Conservation (phyloP, 37 sponge, comb jelly and placozoan genomes). For the Oscarella lobularis region DNA sequence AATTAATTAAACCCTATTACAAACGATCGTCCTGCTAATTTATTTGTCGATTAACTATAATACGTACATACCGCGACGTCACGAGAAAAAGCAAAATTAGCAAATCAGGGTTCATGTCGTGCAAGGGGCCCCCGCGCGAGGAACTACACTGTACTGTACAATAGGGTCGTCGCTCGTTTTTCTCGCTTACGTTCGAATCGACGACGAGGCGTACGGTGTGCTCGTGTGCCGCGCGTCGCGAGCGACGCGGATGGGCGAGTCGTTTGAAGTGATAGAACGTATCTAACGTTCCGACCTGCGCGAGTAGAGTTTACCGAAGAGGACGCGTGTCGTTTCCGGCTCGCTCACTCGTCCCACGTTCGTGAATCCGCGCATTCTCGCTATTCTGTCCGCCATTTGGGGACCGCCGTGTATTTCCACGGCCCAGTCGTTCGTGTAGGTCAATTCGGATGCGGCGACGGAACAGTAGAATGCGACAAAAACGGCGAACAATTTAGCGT, state of each 20-base stretch:
- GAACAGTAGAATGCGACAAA: background rate
- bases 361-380: background rate
- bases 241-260: background rate
- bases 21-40: too few species aligned
- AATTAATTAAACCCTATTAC: background rate
- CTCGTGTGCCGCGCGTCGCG: background rate
- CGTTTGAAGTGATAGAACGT: background rate
- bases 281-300: background rate
- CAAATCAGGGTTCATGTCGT: too few species aligned
- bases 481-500: background rate
- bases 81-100: too few species aligned
- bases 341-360: too few species aligned
- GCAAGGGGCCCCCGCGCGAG: too few species aligned
- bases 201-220: background rate
- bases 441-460: background rate
- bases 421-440: conserved; percentile 5
- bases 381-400: background rate
- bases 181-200: too few species aligned
- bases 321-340: too few species aligned
- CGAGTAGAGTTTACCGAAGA: too few species aligned
- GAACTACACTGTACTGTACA: too few species aligned
- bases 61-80: too few species aligned
- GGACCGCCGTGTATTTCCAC: conserved; percentile 1
- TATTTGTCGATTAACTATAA: too few species aligned
- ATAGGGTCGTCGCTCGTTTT: too few species aligned